Evolutionary conservation across 2,888 invertebrate species (phyloP).

Genomic region (Netelia inedita): DNA sequence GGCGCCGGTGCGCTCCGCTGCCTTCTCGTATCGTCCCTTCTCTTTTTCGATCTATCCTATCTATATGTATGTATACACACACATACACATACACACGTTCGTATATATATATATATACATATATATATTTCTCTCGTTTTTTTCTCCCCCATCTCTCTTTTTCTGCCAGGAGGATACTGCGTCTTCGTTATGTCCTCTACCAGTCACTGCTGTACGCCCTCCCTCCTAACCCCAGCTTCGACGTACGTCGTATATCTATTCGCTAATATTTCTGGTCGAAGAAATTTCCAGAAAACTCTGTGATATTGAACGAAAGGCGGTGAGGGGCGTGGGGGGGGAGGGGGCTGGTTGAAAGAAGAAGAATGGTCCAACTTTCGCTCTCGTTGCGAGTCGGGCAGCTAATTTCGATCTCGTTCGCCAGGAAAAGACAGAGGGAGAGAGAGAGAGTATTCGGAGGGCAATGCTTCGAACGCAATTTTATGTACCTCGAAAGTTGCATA

Average conservation of each 20-base stretch:
- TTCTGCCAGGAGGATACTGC: slow-evolving; percentile 77
- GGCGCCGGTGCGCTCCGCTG: slow-evolving; percentile 84
- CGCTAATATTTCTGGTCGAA: slow-evolving; percentile 76
- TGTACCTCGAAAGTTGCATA: background rate
- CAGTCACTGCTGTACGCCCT: slow-evolving; percentile 73
- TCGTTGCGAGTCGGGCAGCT: background rate
- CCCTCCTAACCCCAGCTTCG: slow-evolving; percentile 69
- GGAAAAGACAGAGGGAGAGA: slow-evolving; percentile 10
- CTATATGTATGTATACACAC: slow-evolving; percentile 29
- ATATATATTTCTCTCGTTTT: slow-evolving; percentile 43
- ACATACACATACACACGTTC: background rate
- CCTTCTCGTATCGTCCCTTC: slow-evolving; percentile 81
- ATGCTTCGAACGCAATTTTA: slow-evolving; percentile 62
- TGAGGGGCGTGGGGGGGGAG: background rate
- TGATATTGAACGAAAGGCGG: background rate
- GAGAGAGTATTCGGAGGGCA: slow-evolving; percentile 37
- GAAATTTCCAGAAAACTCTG: slow-evolving; percentile 51
- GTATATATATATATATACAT: background rate
- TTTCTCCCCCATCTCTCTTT: slow-evolving; percentile 71
- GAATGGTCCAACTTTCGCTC: slow-evolving; percentile 1
- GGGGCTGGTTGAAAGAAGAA: background rate
- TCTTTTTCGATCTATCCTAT: slow-evolving; percentile 69
- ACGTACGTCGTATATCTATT: slow-evolving; percentile 64
- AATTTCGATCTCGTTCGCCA: slow-evolving; percentile 28
- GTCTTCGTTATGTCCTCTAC: slow-evolving; percentile 84